These are phyloP conservation scores for Mus caroli DNA, from an alignment of 2,797 vertebrate genomes.

Conservation along the genomic window DNA sequence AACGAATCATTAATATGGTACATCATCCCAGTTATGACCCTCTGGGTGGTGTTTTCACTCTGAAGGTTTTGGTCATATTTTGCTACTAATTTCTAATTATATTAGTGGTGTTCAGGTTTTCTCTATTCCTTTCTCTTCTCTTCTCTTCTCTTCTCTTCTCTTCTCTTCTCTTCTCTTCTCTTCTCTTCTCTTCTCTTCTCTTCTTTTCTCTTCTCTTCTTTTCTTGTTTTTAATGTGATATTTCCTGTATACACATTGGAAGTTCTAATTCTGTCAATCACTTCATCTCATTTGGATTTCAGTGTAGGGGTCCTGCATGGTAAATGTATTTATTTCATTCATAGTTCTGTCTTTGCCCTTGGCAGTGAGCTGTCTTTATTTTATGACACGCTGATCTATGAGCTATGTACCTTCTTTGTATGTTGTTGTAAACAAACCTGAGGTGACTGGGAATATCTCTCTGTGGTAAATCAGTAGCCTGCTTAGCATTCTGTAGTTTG, in stretches of 20 bases:
- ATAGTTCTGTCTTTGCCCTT: conserved; percentile 76
- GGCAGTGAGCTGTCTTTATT: conserved; percentile 73
- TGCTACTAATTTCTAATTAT: conserved; percentile 66
- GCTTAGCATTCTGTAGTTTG: conserved; percentile 79
- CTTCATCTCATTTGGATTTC: conserved; percentile 48
- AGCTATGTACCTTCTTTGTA: conserved; percentile 75
- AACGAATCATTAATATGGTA: conserved; percentile 56
- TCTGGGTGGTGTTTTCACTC: conserved; percentile 26
- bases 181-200: not conserved
- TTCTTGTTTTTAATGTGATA: not conserved
- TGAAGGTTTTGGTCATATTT: conserved; percentile 59
- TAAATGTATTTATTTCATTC: conserved; percentile 50
- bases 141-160: too few species aligned
- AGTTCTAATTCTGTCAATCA: conserved; percentile 28
- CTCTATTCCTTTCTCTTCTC: too few species aligned
- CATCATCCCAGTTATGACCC: conserved; percentile 36
- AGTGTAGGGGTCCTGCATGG: not conserved
- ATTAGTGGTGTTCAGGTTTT: not conserved
- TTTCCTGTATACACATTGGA: not conserved
- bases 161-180: not conserved
- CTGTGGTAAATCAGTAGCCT: conserved; percentile 73
- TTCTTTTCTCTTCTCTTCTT: not conserved
- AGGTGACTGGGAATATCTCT: conserved; percentile 79
- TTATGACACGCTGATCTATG: conserved; percentile 78
- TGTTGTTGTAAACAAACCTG: conserved; percentile 80